Evolutionary conservation across 2,888 invertebrate species (phyloP).

Genomic region (Enoplolaimus lenunculus): DNA sequence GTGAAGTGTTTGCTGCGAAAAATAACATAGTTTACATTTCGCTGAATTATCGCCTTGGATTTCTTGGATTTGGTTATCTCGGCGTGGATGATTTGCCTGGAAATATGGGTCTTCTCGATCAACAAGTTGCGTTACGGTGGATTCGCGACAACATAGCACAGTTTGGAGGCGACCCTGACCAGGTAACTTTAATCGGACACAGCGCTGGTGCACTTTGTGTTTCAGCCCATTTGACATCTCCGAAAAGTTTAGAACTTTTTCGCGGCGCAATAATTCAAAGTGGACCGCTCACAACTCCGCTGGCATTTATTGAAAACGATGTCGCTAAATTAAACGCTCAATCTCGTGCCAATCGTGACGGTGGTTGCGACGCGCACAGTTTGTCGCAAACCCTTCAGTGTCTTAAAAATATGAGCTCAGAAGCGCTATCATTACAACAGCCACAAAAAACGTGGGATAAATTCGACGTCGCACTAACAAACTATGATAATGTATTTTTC

Average conservation of each 20-base stretch:
- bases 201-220: conserved; percentile 72
- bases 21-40: conserved; percentile 84
- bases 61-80: conserved; percentile 81
- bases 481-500: background rate
- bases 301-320: background rate
- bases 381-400: background rate
- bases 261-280: conserved; percentile 81
- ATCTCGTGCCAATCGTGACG: background rate
- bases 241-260: conserved; percentile 63
- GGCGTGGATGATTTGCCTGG: conserved; percentile 61
- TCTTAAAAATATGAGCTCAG: background rate
- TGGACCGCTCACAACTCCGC: conserved; percentile 54
- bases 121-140: conserved; percentile 81
- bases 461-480: background rate
- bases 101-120: conserved; percentile 84
- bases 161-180: conserved; percentile 53
- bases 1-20: conserved; percentile 57
- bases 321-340: background rate
- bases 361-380: background rate
- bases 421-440: background rate
- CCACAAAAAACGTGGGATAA: background rate
- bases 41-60: conserved; percentile 72
- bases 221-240: conserved; percentile 57
- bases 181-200: conserved; percentile 80
- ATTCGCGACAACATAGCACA: conserved; percentile 72